Conservation (phyloP, 30 jellyfish, hydroid and myxozoan species). For the Euphysa ruthae region DNA sequence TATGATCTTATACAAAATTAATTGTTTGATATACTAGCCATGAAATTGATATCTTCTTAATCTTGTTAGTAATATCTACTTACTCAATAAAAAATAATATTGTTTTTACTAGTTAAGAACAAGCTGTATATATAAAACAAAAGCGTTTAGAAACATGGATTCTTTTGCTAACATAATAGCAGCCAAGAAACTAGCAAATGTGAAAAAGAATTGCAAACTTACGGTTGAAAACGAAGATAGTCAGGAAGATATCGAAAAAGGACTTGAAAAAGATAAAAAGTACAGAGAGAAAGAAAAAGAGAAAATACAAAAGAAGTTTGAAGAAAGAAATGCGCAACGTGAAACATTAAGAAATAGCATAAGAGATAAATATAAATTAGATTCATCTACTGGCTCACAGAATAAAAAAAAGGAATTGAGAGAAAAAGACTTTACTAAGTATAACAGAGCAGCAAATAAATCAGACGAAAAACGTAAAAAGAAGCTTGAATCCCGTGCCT, state of each 20-base stretch:
- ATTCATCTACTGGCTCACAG: no score
- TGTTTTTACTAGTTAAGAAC: no score
- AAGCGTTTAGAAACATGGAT: not conserved
- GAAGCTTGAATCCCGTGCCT: no score
- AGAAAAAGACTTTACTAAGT: constrained; percentile 15
- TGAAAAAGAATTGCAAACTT: constrained; percentile 6
- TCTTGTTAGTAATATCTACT: no score
- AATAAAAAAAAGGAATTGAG: not conserved
- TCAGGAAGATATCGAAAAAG: no score
- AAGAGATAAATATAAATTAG: not conserved
- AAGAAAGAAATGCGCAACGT: constrained; percentile 14
- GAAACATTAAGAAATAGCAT: constrained; percentile 8
- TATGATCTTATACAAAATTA: no score
- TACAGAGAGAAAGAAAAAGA: not conserved
- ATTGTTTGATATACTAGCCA: no score
- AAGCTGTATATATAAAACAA: no score
- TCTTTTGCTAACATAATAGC: constrained; percentile 17
- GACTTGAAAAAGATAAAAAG: constrained; percentile 10
- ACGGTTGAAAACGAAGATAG: not conserved
- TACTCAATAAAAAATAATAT: no score
- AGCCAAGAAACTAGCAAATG: constrained; percentile 12
- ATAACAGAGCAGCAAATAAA: constrained; percentile 1
- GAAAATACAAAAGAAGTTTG: not conserved
- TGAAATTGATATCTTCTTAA: no score
- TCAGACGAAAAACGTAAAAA: not conserved